Percentiles rank a stretch among this genome's conserved stretches.
These are phyloP conservation scores for Ptilonorhynchus violaceus DNA, from an alignment of 2,113 vertebrate species.

Conservation along the genomic window DNA sequence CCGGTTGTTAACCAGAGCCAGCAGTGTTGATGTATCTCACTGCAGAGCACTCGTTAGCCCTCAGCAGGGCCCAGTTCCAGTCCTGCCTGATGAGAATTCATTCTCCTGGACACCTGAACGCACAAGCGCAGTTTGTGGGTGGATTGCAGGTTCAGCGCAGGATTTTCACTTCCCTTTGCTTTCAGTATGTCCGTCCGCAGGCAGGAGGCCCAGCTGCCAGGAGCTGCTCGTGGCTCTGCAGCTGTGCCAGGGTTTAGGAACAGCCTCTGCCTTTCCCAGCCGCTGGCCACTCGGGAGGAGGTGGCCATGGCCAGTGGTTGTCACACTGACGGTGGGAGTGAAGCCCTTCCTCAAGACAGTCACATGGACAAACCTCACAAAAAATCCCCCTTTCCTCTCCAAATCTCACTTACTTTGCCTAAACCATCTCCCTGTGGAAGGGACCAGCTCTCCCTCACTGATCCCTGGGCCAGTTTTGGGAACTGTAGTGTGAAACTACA, in stretches of 20 bases:
- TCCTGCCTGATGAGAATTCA: background rate
- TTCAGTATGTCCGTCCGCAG: rapidly evolving
- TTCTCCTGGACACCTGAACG: background rate
- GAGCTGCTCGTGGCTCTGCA: rapidly evolving
- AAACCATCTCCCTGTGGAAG: background rate
- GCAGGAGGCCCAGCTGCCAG: background rate
- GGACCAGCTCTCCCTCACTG: background rate
- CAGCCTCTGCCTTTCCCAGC: background rate
- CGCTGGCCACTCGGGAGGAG: no score
- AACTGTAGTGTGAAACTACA: background rate
- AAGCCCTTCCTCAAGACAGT: background rate
- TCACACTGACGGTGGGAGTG: rapidly evolving
- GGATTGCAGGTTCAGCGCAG: background rate
- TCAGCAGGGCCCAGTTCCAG: background rate
- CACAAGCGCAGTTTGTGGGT: background rate
- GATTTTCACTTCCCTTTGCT: background rate
- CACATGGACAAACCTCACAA: background rate
- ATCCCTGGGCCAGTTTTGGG: background rate
- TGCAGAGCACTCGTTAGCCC: background rate
- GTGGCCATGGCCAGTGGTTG: background rate
- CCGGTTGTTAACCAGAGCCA: background rate
- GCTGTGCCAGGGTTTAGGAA: background rate
- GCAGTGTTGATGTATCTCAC: background rate
- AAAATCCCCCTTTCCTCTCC: background rate
- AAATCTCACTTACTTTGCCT: background rate